Percentiles rank a stretch among this genome's conserved stretches.
phyloP scores from a whole-genome alignment of 2,888 invertebrate species.

The Melitaea athalia region DNA sequence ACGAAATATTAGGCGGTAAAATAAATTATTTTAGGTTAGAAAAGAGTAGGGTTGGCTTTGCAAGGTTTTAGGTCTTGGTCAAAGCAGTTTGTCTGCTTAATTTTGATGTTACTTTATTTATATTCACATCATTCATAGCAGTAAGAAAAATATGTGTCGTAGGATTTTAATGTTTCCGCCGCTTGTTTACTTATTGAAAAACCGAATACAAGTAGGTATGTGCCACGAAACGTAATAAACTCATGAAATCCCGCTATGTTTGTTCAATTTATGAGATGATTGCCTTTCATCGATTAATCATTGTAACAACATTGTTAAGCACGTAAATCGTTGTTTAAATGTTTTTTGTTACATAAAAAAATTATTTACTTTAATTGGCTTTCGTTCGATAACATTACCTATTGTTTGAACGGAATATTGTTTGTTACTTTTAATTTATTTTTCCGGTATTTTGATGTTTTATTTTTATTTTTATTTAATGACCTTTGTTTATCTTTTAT shows the following conservation, averaged over 20 bases:
- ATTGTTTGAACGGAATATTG: too few species aligned
- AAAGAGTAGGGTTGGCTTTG: too few species aligned
- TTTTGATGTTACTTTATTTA: too few species aligned
- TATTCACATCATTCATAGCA: background rate
- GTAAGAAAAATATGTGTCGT: background rate
- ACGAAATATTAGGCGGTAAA: too few species aligned
- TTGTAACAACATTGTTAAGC: background rate
- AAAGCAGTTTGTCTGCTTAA: too few species aligned
- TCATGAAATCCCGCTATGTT: constrained; percentile 1
- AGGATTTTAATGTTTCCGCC: background rate
- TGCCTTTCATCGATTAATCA: constrained; percentile 3
- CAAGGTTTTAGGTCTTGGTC: too few species aligned
- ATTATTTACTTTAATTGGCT: background rate
- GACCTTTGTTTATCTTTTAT: too few species aligned
- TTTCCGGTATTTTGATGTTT: too few species aligned
- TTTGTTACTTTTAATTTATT: too few species aligned
- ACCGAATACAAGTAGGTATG: background rate
- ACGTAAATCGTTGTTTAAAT: constrained; percentile 8
- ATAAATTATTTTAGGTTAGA: too few species aligned
- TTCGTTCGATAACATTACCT: background rate
- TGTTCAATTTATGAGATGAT: constrained; percentile 1
- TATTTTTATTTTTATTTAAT: too few species aligned
- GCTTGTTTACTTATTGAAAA: background rate
- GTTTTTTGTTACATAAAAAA: background rate
- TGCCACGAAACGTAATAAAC: constrained; percentile 10